Percentiles rank a stretch among this genome's conserved stretches.
These are phyloP conservation scores for Xiphias gladius DNA, from an alignment of 2,113 vertebrate species.

Conservation along the genomic window DNA sequence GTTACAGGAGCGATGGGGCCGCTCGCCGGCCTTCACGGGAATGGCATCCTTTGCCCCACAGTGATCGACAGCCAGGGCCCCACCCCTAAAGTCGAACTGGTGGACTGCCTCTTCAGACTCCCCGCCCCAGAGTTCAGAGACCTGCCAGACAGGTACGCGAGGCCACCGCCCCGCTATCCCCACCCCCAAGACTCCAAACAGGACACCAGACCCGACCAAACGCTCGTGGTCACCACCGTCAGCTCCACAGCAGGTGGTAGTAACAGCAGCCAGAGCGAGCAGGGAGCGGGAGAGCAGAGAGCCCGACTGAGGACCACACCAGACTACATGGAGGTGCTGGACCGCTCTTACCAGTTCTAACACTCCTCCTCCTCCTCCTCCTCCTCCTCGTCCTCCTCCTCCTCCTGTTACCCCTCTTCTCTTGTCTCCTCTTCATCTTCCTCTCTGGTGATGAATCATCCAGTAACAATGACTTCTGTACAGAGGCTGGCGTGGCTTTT, in stretches of 20 bases:
- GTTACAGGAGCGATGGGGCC: constrained; percentile 86
- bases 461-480: constrained; percentile 75
- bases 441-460: constrained; percentile 74
- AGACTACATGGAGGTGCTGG: constrained; percentile 98
- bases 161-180: constrained; percentile 93
- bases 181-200: constrained; percentile 87
- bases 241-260: constrained; percentile 86
- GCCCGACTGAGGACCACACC: constrained; percentile 96
- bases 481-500: constrained; percentile 65
- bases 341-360: constrained; percentile 97
- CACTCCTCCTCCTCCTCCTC: constrained; percentile 9
- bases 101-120: constrained; percentile 93
- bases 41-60: constrained; percentile 90
- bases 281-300: constrained; percentile 90
- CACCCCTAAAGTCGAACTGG: constrained; percentile 91
- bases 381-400: constrained; percentile 12
- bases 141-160: constrained; percentile 86
- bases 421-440: constrained; percentile 67
- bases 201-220: constrained; percentile 90
- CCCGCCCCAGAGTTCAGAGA: constrained; percentile 93
- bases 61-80: constrained; percentile 92
- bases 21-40: constrained; percentile 86
- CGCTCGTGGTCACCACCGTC: constrained; percentile 84
- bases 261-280: constrained; percentile 89
- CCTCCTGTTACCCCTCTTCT: constrained; percentile 47